Base-by-base conservation (phyloP, 1,140 invertebrate genomes). In the Nomia melanderi region DNA sequence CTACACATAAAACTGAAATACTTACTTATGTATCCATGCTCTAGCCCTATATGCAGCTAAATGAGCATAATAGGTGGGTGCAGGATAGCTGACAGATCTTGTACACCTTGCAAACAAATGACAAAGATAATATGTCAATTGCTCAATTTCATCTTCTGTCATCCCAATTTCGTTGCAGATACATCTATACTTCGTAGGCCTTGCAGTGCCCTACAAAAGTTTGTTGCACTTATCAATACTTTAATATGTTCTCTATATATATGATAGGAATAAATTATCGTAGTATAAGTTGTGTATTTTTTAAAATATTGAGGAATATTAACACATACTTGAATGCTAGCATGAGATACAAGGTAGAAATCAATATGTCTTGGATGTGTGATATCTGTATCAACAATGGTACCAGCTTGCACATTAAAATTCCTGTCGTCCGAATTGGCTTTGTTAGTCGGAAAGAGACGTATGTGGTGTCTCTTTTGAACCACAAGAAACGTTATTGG, bases 1-100 rank as follows among this genome's bases (percentile, higher is more conserved):
- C n/a, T n/a, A n/a, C n/a, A n/a, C n/a, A n/a, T n/a, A n/a, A n/a
- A n/a, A n/a, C n/a, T 0, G 0, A 9, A 27, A 12, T 56, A 54
- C 71, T 85, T 73, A 85, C 83, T 64, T n/a, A 11, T 79, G 53
- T 77, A 79, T 77, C 8, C 72, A 57, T 8, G 76, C 56, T 69
- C 84, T 80, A 0, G 95, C 97, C 59, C 98, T 93, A 71, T 95
- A 95, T 17, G 97, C 97, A n/a, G 96, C 97, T 69, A 98, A 94
- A 93, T 99, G 97, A 31, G 98, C 97, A 91, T 98, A 98, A 91
- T 98, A 98, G 0, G 97, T 98, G 2, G 98, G 97, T 1, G 98
- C 96, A 2, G 98, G 98, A 93, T 98, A 98, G 17, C 96, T 98
- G 0, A 99, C 97, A 3, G 96, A 94, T 66, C 97, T 94, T 64